phyloP scores from a whole-genome alignment of 2,888 invertebrate species.

The Clivina fossor region DNA sequence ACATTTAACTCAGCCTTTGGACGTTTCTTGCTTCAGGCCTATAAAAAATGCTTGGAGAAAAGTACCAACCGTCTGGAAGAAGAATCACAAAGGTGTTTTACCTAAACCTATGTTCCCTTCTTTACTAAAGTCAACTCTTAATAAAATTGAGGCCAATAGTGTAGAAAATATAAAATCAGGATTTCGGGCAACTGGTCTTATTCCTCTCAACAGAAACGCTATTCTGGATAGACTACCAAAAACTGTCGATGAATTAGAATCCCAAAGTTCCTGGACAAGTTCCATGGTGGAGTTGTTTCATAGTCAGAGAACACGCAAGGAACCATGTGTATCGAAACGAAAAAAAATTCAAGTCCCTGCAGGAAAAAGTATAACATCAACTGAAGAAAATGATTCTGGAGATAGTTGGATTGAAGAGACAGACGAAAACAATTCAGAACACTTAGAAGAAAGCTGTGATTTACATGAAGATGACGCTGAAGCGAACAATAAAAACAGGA shows the following conservation, averaged over 20 bases:
- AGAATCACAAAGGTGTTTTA: slow-evolving; percentile 16
- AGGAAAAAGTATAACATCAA: no score
- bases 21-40: slow-evolving; percentile 35
- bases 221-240: slow-evolving; percentile 2
- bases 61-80: slow-evolving; percentile 27
- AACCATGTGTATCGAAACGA: no score
- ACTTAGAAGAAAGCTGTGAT: no score
- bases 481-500: no score
- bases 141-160: slow-evolving; percentile 9
- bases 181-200: slow-evolving; percentile 12
- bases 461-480: no score
- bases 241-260: background rate
- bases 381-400: no score
- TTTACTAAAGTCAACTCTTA: slow-evolving; percentile 8
- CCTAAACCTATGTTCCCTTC: slow-evolving; percentile 21
- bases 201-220: slow-evolving; percentile 8
- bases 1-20: slow-evolving; percentile 41
- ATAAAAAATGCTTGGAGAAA: slow-evolving; percentile 39
- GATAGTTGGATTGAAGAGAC: no score
- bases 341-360: no score
- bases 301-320: no score
- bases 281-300: no score
- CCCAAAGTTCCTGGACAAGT: background rate
- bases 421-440: no score
- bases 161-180: slow-evolving; percentile 12